A percentile compares a stretch with the other conserved stretches of the same genome.
phyloP scores from a whole-genome alignment of 2,113 vertebrate species.

The Limnothrissa miodon region DNA sequence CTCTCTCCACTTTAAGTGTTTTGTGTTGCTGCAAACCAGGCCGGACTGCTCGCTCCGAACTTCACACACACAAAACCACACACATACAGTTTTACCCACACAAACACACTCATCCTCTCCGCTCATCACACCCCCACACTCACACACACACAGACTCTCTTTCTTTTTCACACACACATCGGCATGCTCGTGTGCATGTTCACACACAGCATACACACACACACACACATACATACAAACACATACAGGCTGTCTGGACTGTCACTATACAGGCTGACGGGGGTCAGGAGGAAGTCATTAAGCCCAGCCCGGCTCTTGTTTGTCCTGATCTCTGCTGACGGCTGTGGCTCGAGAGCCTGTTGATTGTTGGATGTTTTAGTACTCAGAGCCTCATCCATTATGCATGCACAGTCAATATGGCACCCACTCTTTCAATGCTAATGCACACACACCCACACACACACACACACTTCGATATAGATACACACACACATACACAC shows the following conservation, averaged over 20 bases:
- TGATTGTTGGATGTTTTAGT: constrained; percentile 51
- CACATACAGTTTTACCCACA: neutral
- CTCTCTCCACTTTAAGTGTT: constrained; percentile 10
- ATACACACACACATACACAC: constrained; percentile 41
- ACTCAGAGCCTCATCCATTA: constrained; percentile 57
- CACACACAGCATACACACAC: neutral
- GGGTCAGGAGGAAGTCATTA: neutral
- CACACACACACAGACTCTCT: constrained; percentile 1
- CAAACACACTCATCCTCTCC: neutral
- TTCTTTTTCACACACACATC: neutral
- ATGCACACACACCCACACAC: constrained; percentile 50
- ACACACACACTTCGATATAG: too few relatives aligned
- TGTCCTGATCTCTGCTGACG: constrained; percentile 19
- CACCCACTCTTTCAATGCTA: constrained; percentile 51
- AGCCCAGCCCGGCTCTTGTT: neutral
- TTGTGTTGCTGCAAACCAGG: neutral
- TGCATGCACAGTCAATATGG: constrained; percentile 59
- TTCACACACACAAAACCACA: neutral
- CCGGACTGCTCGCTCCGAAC: neutral
- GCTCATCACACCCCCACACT: neutral
- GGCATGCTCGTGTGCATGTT: too few relatives aligned
- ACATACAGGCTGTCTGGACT: neutral
- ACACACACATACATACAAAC: neutral
- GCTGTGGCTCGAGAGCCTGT: neutral
- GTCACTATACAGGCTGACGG: neutral